A percentile compares a stretch with the other conserved stretches of the same genome.
Conservation (phyloP, 2,797 vertebrate species). For the Typhlichthys subterraneus region DNA sequence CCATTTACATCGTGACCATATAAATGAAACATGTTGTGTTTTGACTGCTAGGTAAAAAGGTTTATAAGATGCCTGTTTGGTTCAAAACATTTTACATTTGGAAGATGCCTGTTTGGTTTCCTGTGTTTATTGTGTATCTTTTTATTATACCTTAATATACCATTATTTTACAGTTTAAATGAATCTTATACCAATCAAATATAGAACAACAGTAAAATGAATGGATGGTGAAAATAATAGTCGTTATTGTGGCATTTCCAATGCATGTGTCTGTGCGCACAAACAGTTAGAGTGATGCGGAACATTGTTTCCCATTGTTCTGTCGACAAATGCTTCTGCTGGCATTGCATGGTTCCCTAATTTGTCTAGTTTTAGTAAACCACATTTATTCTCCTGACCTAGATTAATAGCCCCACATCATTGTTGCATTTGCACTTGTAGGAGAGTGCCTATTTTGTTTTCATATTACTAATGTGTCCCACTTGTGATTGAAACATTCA, state of each 20-base stretch:
- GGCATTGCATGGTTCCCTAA: conserved; percentile 40
- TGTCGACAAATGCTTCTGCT: conserved; percentile 42
- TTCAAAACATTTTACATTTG: no score
- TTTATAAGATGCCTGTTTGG: no score
- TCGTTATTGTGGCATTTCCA: conserved; percentile 30
- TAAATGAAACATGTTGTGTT: no score
- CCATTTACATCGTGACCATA: no score
- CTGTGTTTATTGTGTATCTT: no score
- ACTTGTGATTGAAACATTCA: conserved; percentile 24
- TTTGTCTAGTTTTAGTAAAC: conserved; percentile 52
- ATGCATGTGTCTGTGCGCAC: conserved; percentile 16
- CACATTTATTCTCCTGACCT: conserved; percentile 59
- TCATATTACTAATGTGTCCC: conserved; percentile 4
- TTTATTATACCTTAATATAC: no score
- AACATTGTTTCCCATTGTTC: conserved; percentile 40
- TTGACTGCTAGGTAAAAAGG: no score
- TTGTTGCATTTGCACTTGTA: conserved; percentile 49
- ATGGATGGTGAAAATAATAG: conserved; percentile 29
- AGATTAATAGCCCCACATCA: conserved; percentile 58
- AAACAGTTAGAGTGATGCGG: conserved; percentile 30
- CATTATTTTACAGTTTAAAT: no score
- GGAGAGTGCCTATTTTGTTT: conserved; percentile 40
- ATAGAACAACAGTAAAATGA: no score
- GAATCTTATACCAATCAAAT: no score
- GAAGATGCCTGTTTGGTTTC: no score